Evolutionary conservation across 2,888 invertebrate genomes (phyloP).

Genomic region (Resseliella maxima): DNA sequence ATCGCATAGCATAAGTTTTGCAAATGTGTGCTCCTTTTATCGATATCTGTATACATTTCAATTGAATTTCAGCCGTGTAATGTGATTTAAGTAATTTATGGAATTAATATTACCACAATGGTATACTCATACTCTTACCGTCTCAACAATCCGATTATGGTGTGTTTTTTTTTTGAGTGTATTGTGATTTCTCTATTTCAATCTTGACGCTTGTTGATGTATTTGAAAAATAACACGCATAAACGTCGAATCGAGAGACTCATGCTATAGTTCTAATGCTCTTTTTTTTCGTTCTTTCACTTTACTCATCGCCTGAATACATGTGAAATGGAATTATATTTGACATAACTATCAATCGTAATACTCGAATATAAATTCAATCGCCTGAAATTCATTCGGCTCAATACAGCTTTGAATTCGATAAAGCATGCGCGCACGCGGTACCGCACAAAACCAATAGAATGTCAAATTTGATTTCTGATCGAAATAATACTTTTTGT

Average conservation of each 20-base stretch:
- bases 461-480: conserved; percentile 44
- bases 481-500: background rate
- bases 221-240: background rate
- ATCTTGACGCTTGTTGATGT: background rate
- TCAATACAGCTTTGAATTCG: background rate
- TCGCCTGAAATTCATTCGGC: background rate
- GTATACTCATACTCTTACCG: background rate
- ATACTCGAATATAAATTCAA: conserved; percentile 13
- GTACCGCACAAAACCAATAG: background rate
- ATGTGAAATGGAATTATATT: conserved; percentile 37
- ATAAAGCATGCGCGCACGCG: background rate
- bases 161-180: background rate
- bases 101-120: conserved; percentile 42
- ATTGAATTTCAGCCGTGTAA: conserved; percentile 36
- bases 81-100: conserved; percentile 53
- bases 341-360: conserved; percentile 43
- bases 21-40: background rate
- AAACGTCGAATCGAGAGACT: background rate
- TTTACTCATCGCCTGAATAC: background rate
- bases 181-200: background rate
- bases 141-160: conserved; percentile 44
- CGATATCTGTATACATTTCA: background rate
- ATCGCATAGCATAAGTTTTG: background rate
- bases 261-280: too few relatives aligned
- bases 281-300: background rate